Percentiles rank a stretch among this genome's conserved stretches.
Conservation (phyloP, 2,113 vertebrate genomes). For the Odocoileus hemionus region DNA sequence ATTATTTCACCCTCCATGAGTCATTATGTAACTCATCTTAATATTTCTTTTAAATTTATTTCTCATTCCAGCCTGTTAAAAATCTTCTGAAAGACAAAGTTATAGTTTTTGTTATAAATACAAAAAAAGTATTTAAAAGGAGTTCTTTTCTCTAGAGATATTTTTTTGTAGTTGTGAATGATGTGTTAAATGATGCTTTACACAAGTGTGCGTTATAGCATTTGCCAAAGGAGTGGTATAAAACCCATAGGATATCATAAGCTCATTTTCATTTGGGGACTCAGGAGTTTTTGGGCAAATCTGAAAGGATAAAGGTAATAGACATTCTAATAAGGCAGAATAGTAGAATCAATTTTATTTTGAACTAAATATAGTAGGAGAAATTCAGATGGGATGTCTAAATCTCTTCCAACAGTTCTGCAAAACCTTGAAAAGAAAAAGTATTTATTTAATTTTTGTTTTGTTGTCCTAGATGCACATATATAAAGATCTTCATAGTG, state of each 20-base stretch:
- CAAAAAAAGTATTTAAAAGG: not conserved
- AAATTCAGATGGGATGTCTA: not conserved
- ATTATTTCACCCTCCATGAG: not conserved
- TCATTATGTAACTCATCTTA: slow-evolving; percentile 6
- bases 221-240: not conserved
- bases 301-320: not conserved
- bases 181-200: not conserved
- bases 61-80: slow-evolving; percentile 11
- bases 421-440: not conserved
- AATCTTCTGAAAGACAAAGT: slow-evolving; percentile 4
- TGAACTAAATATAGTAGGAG: not conserved
- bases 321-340: not conserved
- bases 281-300: not conserved
- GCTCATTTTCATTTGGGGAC: not conserved
- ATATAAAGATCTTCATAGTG: not conserved
- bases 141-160: not conserved
- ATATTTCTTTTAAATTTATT: slow-evolving; percentile 5
- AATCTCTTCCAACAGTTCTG: not conserved
- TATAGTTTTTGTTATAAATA: not conserved
- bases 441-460: not conserved
- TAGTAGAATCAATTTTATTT: not conserved
- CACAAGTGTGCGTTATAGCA: not conserved
- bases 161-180: not conserved
- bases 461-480: not conserved
- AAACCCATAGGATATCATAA: not conserved